Base-by-base conservation (phyloP, 2,113 vertebrate species). In the Ciconia maguari region DNA sequence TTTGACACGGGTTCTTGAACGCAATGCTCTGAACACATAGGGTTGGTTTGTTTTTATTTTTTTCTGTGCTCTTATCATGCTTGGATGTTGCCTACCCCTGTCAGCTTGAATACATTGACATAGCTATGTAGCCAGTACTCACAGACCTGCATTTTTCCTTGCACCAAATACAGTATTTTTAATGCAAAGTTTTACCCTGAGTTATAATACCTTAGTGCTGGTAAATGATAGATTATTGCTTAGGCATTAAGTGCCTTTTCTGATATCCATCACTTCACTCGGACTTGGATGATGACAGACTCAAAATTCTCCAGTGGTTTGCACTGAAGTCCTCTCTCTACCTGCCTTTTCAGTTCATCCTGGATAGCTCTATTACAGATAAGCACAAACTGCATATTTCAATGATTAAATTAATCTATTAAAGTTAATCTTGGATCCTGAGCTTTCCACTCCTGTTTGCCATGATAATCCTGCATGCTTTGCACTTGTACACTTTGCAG, bases 401-500 rank as follows among this genome's bases (percentile, higher is more conserved):
- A 90, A 48, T 0, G 1, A 77, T 58, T 78, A 83, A 74, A 2
- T 72, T 87, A 70, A 79, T 96, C 71, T 91, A 5, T 88, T 95
- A 41, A 89, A 72, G 54, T 72, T 94, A 85, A 79, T 79, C 58
- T 85, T 94, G 62, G 34, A 90, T 96, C 93, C 69, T 93, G 61
- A 80, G 52, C 27, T 89, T 75, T 68, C 44, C 68, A 30, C 11
- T 97, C 72, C 46, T 85, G 26, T 94, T 95, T 93, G 69, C 72
- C 77, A 14, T 36, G 51, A 90, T 94, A 87, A 90, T 78, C 46
- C 83, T 32, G 14, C 0, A 8, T 1, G 38, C 85, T 85, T 64
- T 91, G 82, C 68, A n/a, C 83, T 96, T 86, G 30, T 44, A 74
- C 32, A 75, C 68, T 69, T 71, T 60, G 20, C n/a, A 57, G n/a